Conservation (phyloP, 2,113 vertebrate species). For the Paramisgurnus dabryanus region DNA sequence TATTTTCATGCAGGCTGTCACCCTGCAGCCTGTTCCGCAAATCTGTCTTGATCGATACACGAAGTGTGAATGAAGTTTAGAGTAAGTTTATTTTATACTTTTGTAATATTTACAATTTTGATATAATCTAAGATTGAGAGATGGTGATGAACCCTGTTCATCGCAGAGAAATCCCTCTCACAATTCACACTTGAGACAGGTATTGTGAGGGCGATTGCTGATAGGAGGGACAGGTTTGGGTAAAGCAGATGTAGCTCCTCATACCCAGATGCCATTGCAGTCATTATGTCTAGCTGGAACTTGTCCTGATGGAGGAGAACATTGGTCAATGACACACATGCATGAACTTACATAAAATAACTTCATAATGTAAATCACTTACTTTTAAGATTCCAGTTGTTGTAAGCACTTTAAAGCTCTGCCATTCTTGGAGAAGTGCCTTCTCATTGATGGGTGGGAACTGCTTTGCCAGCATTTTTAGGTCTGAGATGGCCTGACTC, state of each 20-base stretch:
- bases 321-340: no score
- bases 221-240: neutral
- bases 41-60: neutral
- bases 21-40: neutral
- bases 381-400: no score
- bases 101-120: neutral
- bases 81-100: neutral
- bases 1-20: neutral
- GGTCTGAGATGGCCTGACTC: no score
- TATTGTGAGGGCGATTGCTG: constrained; percentile 23
- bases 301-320: no score
- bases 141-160: constrained; percentile 20
- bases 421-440: no score
- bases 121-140: neutral
- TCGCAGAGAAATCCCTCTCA: constrained; percentile 38
- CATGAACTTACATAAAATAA: no score
- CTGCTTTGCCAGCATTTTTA: no score
- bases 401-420: no score
- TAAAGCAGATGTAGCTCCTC: neutral
- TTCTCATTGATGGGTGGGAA: no score
- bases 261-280: neutral
- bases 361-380: no score
- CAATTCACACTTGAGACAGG: constrained; percentile 41
- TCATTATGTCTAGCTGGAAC: no score
- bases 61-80: neutral